phyloP scores from a whole-genome alignment of 1,140 invertebrate genomes.

The Orchestia grillus region DNA sequence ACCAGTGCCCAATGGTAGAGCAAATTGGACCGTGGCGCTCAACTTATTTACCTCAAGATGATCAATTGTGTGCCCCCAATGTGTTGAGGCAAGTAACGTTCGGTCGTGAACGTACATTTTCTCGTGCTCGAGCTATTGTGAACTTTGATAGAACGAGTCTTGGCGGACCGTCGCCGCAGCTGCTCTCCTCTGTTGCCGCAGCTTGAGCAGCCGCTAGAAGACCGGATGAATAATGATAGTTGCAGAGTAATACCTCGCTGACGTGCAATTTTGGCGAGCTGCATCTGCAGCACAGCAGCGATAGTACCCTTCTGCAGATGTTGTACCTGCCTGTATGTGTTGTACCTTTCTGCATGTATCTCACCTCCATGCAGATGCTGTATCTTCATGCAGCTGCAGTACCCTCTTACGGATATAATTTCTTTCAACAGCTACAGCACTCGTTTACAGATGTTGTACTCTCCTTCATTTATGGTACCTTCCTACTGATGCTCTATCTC shows the following conservation, averaged over 20 bases:
- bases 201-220: neutral
- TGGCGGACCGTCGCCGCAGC: neutral
- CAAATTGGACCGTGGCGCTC: neutral
- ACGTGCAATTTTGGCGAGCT: neutral
- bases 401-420: neutral
- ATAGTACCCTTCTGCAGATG: too few species aligned
- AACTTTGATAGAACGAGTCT: neutral
- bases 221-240: neutral
- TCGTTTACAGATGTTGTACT: neutral
- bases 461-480: neutral
- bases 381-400: neutral
- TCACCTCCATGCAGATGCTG: neutral
- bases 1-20: conserved; percentile 10
- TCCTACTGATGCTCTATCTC: neutral
- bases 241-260: neutral
- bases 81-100: neutral
- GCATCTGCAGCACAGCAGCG: neutral
- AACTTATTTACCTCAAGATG: conserved; percentile 54
- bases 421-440: neutral
- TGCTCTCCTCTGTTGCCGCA: neutral
- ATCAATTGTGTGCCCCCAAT: neutral
- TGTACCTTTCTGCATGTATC: too few species aligned
- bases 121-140: neutral
- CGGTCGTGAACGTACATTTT: neutral
- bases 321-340: too few species aligned